Base-by-base conservation (phyloP, 1,140 invertebrate species). In the Drosophila pruinosa region DNA sequence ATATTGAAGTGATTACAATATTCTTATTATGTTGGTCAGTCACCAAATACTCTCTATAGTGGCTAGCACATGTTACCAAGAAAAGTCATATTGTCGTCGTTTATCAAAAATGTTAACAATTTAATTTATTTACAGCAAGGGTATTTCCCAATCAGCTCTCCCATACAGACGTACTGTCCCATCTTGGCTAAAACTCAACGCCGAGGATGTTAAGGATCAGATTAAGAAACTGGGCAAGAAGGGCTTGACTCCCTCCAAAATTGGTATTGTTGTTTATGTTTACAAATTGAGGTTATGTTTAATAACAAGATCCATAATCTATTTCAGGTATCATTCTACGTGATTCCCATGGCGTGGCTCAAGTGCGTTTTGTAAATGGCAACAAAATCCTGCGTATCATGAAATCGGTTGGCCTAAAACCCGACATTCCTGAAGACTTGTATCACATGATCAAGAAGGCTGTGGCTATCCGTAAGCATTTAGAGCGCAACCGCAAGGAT, bases 371-470 rank as follows among this genome's bases (percentile, higher is more conserved):
- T 93, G 97, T 99, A 1, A 99, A 98, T 53, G 86, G 98, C 70
- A 99, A 98, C 93, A 99, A 99, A 92, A 99, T 99, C 92, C 93
- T 99, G 34, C 94, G 99, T 72, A 98, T 99, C 88, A 95, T 99
- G 93, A 99, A 99, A 92, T 96, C 97, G 57, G 97, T 99, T 93
- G 98, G 98, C 61, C 93, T 99, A 39, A 98, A 98, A 64, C 98
- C 99, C 14, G 96, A 97, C 91, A 94, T 99, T 91, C 99, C 99
- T 2, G 99, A 99, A 92, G 99, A 99, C 93, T 92, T 99, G 4
- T 99, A 99, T 91, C 97, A 98, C 91, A 93, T 99, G 80, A 99
- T 99, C 92, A 99, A 99, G 93, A 99, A 99, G 92, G 99, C 99
- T 64, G 99, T 99, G 2, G 97, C 97, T 72, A 99, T 99, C 91